These are phyloP conservation scores for Rhabdornis inornatus DNA, from an alignment of 2,113 vertebrate species.

Conservation along the genomic window DNA sequence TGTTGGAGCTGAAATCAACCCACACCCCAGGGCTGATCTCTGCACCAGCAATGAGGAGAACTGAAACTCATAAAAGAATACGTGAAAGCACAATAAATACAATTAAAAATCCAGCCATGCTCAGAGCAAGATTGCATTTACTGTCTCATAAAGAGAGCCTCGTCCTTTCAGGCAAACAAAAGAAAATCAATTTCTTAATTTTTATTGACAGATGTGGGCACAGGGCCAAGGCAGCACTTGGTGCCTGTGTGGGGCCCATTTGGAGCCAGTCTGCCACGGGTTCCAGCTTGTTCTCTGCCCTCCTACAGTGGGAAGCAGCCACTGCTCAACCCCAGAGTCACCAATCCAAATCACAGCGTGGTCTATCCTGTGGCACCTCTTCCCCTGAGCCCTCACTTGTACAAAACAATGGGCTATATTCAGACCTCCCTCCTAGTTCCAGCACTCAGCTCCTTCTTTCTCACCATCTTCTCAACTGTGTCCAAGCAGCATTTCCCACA, in stretches of 20 bases:
- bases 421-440: neutral
- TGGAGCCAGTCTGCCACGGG: neutral
- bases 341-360: neutral
- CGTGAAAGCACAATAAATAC: constrained; percentile 69
- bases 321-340: neutral
- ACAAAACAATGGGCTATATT: neutral
- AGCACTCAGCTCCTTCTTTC: fast-evolving
- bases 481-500: neutral
- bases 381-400: neutral
- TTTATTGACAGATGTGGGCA: constrained; percentile 73
- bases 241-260: neutral
- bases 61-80: constrained; percentile 71
- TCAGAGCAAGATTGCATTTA: constrained; percentile 71
- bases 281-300: neutral
- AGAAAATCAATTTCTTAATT: constrained; percentile 81
- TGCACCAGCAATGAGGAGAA: constrained; percentile 51
- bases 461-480: fast-evolving
- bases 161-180: constrained; percentile 73
- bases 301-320: neutral
- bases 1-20: constrained; percentile 59
- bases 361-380: neutral
- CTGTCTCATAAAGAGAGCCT: constrained; percentile 71
- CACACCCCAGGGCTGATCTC: constrained; percentile 48
- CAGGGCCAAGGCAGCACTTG: neutral
- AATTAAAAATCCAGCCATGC: constrained; percentile 72